phyloP scores from a whole-genome alignment of 2,888 invertebrate genomes.

The Chalcis sispes region DNA sequence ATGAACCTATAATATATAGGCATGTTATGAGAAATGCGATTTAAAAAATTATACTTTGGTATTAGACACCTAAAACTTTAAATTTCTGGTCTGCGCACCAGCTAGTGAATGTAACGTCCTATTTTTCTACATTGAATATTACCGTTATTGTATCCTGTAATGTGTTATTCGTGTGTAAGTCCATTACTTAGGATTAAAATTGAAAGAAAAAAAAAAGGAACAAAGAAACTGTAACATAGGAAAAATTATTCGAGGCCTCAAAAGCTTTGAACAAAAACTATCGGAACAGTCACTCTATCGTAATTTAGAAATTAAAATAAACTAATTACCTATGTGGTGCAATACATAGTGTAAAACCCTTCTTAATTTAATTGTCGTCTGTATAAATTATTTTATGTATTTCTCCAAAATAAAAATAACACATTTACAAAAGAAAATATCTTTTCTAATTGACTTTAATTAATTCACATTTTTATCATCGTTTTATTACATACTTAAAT shows the following conservation, averaged over 20 bases:
- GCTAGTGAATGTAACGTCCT: constrained; percentile 65
- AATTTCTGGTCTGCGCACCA: constrained; percentile 53
- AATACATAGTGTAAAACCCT: constrained; percentile 62
- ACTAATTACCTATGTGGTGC: constrained; percentile 59
- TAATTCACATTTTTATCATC: too few species aligned
- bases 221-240: constrained; percentile 31
- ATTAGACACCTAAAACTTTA: constrained; percentile 54
- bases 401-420: constrained; percentile 66
- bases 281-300: constrained; percentile 47
- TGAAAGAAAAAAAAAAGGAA: constrained; percentile 27
- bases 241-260: constrained; percentile 45
- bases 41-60: constrained; percentile 42
- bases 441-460: neutral
- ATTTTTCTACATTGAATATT: constrained; percentile 73
- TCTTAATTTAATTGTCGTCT: constrained; percentile 64
- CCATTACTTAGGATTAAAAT: constrained; percentile 43
- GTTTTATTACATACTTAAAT: too few species aligned
- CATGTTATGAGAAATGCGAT: constrained; percentile 27
- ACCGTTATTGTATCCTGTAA: constrained; percentile 54
- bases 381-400: constrained; percentile 70
- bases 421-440: constrained; percentile 61
- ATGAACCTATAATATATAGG: neutral
- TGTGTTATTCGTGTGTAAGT: constrained; percentile 55
- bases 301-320: constrained; percentile 49
- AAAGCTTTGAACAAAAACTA: constrained; percentile 36